Percentiles rank a stretch among this genome's conserved stretches.
phyloP scores from a whole-genome alignment of 2,888 invertebrate species.

The Drosophila affinis region DNA sequence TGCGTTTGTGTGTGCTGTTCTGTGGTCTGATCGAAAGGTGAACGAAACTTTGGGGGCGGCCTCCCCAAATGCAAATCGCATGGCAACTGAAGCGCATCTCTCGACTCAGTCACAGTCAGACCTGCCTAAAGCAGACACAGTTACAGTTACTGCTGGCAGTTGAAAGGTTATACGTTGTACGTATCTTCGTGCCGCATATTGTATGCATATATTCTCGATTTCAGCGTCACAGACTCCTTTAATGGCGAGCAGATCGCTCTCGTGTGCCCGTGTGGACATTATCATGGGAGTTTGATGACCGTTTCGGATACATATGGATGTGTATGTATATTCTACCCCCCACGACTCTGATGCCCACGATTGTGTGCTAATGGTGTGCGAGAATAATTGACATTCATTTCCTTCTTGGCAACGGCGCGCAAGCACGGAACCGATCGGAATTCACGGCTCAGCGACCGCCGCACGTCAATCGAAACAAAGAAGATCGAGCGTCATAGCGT shows the following conservation, averaged over 20 bases:
- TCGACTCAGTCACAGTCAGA: neutral
- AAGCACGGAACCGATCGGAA: conserved; percentile 5
- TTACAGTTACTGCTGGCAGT: neutral
- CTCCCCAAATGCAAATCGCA: neutral
- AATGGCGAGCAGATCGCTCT: too few relatives aligned
- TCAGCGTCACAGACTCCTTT: too few relatives aligned
- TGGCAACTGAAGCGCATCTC: neutral
- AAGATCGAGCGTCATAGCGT: conserved; percentile 1
- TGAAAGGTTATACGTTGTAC: neutral
- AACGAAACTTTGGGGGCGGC: neutral
- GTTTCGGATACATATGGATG: neutral
- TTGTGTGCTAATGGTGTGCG: conserved; percentile 21
- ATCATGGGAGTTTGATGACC: neutral
- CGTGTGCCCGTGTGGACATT: neutral
- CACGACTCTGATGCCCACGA: neutral
- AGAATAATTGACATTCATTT: conserved; percentile 69
- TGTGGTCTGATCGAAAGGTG: neutral
- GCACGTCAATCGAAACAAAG: conserved; percentile 37
- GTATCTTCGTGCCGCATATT: too few relatives aligned
- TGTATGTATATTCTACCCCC: too few relatives aligned
- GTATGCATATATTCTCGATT: neutral
- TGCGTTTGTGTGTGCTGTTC: neutral
- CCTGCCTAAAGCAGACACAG: neutral
- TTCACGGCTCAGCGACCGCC: conserved; percentile 26
- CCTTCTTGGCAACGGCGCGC: conserved; percentile 49